These are phyloP conservation scores for Casuarius casuarius DNA, from an alignment of 2,113 vertebrate genomes.

Conservation along the genomic window DNA sequence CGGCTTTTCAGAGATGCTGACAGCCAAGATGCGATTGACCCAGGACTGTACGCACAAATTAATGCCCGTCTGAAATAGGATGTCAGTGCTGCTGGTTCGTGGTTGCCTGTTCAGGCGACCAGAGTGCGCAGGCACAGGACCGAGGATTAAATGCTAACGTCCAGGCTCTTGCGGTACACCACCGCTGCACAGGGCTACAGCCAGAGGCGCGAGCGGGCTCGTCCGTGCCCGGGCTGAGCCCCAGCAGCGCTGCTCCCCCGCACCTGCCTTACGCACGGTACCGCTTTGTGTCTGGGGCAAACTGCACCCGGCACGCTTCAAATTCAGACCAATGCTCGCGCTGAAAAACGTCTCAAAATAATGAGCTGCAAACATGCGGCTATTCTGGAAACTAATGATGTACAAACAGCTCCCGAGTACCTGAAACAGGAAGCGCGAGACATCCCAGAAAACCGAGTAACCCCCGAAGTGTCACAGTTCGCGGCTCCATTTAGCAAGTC, in stretches of 20 bases:
- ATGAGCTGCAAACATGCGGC: slow-evolving; percentile 25
- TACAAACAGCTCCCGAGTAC: slow-evolving; percentile 14
- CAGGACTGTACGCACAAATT: neutral
- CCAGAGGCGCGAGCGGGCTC: no score
- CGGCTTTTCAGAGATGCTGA: slow-evolving; percentile 36
- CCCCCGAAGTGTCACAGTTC: neutral
- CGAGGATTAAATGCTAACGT: neutral
- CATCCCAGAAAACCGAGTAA: neutral
- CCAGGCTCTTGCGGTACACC: no score
- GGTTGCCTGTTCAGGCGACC: neutral
- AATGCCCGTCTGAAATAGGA: neutral
- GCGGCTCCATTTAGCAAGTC: neutral
- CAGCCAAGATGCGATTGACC: neutral
- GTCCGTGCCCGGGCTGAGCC: neutral
- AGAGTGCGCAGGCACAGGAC: neutral
- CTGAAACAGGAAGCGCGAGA: neutral
- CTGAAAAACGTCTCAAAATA: slow-evolving; percentile 12
- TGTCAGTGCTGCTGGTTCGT: neutral
- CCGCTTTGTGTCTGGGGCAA: neutral
- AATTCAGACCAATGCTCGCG: slow-evolving; percentile 2
- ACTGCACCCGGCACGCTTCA: neutral
- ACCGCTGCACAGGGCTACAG: no score
- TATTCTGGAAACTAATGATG: neutral
- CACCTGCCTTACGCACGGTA: neutral
- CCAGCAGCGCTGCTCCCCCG: neutral